Percentiles rank a stretch among this genome's conserved stretches.
phyloP scores from a whole-genome alignment of 1,140 invertebrate genomes.

The Hyles vespertilio region DNA sequence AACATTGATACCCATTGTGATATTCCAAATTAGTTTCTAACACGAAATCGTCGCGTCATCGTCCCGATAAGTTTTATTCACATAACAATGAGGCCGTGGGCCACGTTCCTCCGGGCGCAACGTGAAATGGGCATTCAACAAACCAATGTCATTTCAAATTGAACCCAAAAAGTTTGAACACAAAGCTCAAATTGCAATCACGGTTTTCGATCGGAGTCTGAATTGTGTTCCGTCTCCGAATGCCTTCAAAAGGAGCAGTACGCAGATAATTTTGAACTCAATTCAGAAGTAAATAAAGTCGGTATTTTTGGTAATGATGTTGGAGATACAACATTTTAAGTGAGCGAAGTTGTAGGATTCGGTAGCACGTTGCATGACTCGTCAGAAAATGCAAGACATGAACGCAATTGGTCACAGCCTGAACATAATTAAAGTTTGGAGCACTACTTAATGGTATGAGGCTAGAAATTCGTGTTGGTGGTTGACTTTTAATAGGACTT shows the following conservation, averaged over 20 bases:
- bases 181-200: conserved; percentile 61
- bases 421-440: conserved; percentile 75
- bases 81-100: conserved; percentile 63
- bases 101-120: conserved; percentile 65
- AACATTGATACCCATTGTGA: conserved; percentile 70
- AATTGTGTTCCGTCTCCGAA: conserved; percentile 21
- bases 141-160: conserved; percentile 34
- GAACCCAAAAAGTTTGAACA: conserved; percentile 42
- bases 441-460: conserved; percentile 71
- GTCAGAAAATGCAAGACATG: conserved; percentile 68
- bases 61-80: conserved; percentile 65
- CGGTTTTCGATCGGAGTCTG: conserved; percentile 14
- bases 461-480: conserved; percentile 70
- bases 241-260: conserved; percentile 35
- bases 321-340: conserved; percentile 18
- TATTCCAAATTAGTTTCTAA: conserved; percentile 73
- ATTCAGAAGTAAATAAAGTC: conserved; percentile 37
- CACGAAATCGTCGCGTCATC: conserved; percentile 65
- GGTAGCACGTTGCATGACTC: conserved; percentile 73
- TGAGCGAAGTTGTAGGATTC: conserved; percentile 53
- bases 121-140: conserved; percentile 58
- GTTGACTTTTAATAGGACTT: conserved; percentile 73
- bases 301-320: conserved; percentile 20
- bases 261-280: conserved; percentile 45
- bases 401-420: conserved; percentile 72